Conservation (phyloP, 2,113 vertebrate genomes). For the Struthidea cinerea region DNA sequence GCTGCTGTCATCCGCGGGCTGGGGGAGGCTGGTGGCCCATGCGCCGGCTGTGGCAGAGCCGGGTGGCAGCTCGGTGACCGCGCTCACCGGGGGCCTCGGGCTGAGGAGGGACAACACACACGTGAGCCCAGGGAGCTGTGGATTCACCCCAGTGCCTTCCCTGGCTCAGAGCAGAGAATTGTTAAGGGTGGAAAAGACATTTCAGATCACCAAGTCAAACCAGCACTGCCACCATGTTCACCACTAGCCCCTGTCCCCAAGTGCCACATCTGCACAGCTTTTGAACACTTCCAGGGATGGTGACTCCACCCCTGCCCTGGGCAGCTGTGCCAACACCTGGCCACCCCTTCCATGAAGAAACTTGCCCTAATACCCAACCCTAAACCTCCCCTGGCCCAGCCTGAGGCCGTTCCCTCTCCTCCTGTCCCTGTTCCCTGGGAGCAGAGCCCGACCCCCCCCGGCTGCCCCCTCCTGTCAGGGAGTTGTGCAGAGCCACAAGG, state of each 20-base stretch:
- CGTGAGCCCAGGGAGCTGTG: neutral
- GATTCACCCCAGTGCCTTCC: neutral
- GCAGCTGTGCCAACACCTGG: neutral
- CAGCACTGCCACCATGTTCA: neutral
- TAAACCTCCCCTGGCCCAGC: neutral
- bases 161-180: neutral
- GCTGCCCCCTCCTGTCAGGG: neutral
- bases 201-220: neutral
- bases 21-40: neutral
- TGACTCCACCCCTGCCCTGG: neutral
- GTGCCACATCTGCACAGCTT: neutral
- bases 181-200: neutral
- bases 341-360: neutral
- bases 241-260: neutral
- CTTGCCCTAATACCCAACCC: neutral
- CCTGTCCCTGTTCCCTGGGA: neutral
- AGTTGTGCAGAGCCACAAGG: neutral
- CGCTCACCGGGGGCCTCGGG: neutral
- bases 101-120: slow-evolving; percentile 6
- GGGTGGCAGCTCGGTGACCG: neutral
- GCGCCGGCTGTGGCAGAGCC: neutral
- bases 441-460: fast-evolving
- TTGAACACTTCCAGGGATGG: neutral
- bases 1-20: neutral
- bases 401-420: neutral